A percentile compares a stretch with the other conserved stretches of the same genome.
phyloP scores from a whole-genome alignment of 2,888 invertebrate genomes.

The Sphaerophoria rueppellii region DNA sequence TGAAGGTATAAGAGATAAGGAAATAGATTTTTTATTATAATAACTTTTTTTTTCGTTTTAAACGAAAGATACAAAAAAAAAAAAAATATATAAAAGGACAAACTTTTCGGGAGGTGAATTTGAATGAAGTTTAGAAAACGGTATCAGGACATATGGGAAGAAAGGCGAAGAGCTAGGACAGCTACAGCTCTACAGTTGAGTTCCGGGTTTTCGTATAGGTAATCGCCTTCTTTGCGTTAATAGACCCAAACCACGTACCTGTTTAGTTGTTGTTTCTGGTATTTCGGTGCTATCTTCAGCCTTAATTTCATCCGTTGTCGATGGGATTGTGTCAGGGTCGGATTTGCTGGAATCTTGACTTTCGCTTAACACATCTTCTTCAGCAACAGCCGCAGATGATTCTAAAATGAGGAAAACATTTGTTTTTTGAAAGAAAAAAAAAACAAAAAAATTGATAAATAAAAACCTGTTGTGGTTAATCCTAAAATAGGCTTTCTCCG shows the following conservation, averaged over 20 bases:
- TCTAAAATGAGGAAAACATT: conserved; percentile 49
- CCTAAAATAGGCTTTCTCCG: conserved; percentile 80
- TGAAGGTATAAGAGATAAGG: too few relatives aligned
- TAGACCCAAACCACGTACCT: conserved; percentile 86
- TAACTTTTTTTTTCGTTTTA: too few relatives aligned
- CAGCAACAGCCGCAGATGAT: conserved; percentile 67
- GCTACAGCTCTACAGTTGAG: conserved; percentile 79
- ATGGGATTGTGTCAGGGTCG: conserved; percentile 76
- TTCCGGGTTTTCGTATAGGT: conserved; percentile 84
- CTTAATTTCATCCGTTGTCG: conserved; percentile 81
- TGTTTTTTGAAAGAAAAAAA: neutral
- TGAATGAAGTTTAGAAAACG: conserved; percentile 20
- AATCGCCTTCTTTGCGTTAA: conserved; percentile 88
- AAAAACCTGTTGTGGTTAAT: conserved; percentile 80
- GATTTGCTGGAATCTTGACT: conserved; percentile 75
- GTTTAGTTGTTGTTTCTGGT: conserved; percentile 83
- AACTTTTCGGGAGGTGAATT: conserved; percentile 4
- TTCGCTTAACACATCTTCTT: conserved; percentile 74
- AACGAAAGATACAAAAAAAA: too few relatives aligned
- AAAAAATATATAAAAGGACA: conserved; percentile 2
- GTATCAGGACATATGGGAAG: neutral
- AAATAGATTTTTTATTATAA: too few relatives aligned
- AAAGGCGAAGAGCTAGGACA: conserved; percentile 1
- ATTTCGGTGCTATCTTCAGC: conserved; percentile 82
- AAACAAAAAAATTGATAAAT: neutral